phyloP scores from a whole-genome alignment of 2,888 invertebrate species.

The Dione vanillae region DNA sequence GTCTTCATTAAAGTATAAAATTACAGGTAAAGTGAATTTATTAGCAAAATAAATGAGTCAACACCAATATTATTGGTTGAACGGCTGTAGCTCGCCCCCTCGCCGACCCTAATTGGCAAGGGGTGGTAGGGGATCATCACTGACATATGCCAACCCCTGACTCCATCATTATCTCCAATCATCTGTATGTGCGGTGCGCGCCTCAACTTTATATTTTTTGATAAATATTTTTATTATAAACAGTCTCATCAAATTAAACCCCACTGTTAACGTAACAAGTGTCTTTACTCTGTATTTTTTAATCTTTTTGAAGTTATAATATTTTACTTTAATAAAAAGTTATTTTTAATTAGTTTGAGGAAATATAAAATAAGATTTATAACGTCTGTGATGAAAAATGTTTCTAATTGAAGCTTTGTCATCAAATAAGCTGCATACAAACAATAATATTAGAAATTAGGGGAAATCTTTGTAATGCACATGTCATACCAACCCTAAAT shows the following conservation, averaged over 20 bases:
- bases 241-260: neutral
- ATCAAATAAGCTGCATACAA: no score
- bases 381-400: no score
- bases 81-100: constrained; percentile 42
- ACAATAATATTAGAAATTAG: no score
- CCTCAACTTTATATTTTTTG: constrained; percentile 53
- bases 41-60: constrained; percentile 46
- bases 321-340: neutral
- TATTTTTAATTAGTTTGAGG: neutral
- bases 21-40: constrained; percentile 27
- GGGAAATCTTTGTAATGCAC: no score
- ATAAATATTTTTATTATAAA: constrained; percentile 29
- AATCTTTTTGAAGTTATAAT: neutral
- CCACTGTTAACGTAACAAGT: neutral
- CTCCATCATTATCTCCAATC: constrained; percentile 71
- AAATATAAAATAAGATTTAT: neutral
- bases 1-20: constrained; percentile 11
- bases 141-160: constrained; percentile 67
- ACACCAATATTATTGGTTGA: constrained; percentile 50
- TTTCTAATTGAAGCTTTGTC: no score
- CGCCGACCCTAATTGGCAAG: constrained; percentile 60
- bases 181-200: constrained; percentile 57
- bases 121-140: constrained; percentile 58
- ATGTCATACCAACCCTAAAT: no score
- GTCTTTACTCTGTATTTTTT: neutral